Evolutionary conservation across 2,888 invertebrate species (phyloP).

Genomic region (Synanthedon myopaeformis): DNA sequence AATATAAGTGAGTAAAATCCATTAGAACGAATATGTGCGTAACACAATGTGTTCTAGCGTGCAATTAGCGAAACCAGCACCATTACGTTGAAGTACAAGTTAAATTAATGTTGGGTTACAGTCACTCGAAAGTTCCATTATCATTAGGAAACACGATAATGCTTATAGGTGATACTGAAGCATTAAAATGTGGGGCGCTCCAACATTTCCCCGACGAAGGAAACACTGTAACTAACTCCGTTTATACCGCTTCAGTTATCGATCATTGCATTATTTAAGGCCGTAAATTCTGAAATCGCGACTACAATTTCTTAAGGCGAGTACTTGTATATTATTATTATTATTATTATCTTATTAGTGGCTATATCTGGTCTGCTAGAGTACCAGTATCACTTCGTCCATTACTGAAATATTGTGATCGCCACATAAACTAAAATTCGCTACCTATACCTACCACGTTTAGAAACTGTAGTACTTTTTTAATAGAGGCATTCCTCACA

Average conservation of each 20-base stretch:
- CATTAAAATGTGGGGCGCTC: not conserved
- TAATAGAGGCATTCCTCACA: too few relatives aligned
- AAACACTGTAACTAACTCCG: not conserved
- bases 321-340: too few relatives aligned
- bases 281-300: not conserved
- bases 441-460: too few relatives aligned
- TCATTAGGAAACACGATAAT: constrained; percentile 57
- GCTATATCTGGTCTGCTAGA: too few relatives aligned
- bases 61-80: constrained; percentile 67
- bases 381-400: too few relatives aligned
- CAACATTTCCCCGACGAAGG: not conserved
- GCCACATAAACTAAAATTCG: too few relatives aligned
- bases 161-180: constrained; percentile 34
- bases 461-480: too few relatives aligned
- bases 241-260: not conserved
- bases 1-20: constrained; percentile 44
- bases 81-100: constrained; percentile 62
- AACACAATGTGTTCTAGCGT: constrained; percentile 58
- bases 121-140: constrained; percentile 68
- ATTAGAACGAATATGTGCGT: constrained; percentile 52
- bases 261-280: not conserved
- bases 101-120: constrained; percentile 65
- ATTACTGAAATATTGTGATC: too few relatives aligned
- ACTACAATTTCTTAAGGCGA: too few relatives aligned
- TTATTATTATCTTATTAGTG: too few relatives aligned